Evolutionary conservation across 2,797 vertebrate species (phyloP).

Genomic region (Triplophysa bombifrons): DNA sequence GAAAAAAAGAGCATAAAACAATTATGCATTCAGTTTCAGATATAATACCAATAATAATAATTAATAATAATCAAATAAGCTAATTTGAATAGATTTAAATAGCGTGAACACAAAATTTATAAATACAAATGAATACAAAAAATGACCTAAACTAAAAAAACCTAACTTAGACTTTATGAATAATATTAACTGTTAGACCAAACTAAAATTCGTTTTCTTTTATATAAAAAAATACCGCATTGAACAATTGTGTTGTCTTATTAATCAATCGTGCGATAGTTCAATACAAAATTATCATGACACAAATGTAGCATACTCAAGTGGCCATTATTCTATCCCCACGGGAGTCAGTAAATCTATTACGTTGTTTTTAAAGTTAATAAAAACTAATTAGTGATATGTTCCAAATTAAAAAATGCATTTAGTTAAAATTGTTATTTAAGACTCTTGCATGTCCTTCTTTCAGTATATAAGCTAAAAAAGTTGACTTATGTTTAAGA

Average conservation of each 20-base stretch:
- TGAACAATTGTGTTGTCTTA: not conserved
- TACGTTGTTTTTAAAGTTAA: not conserved
- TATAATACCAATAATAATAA: slow-evolving; percentile 1
- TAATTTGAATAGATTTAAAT: no score
- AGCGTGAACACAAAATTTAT: no score
- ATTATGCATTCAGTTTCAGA: not conserved
- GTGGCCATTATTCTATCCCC: not conserved
- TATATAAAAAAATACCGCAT: no score
- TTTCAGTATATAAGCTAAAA: no score
- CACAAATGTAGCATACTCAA: not conserved
- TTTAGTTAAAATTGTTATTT: not conserved
- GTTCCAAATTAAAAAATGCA: no score
- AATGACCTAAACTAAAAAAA: no score
- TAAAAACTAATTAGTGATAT: not conserved
- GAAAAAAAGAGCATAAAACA: not conserved
- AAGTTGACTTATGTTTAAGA: not conserved
- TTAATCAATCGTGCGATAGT: not conserved
- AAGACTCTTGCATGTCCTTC: no score
- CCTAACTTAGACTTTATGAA: no score
- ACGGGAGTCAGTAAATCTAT: not conserved
- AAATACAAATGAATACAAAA: no score
- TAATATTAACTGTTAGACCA: no score
- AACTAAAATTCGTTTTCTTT: no score
- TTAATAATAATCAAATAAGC: not conserved
- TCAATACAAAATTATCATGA: not conserved